phyloP scores from a whole-genome alignment of 2,113 vertebrate genomes.

The Semnornis frantzii region DNA sequence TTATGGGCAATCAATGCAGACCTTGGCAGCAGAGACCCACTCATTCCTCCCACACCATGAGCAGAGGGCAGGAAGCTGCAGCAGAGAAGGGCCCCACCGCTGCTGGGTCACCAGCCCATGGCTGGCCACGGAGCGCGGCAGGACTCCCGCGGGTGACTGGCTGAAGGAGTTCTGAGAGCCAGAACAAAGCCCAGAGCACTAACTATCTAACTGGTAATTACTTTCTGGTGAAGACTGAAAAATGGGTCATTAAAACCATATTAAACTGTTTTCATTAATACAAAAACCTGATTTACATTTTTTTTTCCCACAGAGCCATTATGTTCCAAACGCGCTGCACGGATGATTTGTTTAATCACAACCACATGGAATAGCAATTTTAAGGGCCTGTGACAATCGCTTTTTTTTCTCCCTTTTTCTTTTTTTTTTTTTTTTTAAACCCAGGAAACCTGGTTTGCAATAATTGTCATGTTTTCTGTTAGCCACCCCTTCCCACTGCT shows the following conservation, averaged over 20 bases:
- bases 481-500: slow-evolving; percentile 26
- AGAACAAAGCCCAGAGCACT: slow-evolving; percentile 70
- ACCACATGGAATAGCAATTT: slow-evolving; percentile 65
- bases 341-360: slow-evolving; percentile 70
- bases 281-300: slow-evolving; percentile 73
- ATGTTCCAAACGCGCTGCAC: slow-evolving; percentile 21
- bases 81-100: rapidly evolving
- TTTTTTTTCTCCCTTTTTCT: slow-evolving; percentile 26
- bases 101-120: background rate
- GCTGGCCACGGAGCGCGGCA: background rate
- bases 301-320: slow-evolving; percentile 70
- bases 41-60: background rate
- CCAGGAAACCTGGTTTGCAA: slow-evolving; percentile 52
- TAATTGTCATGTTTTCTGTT: slow-evolving; percentile 49
- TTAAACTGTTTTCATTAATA: slow-evolving; percentile 74
- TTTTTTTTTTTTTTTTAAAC: slow-evolving; percentile 13
- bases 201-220: slow-evolving; percentile 75
- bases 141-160: background rate
- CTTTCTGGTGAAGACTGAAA: slow-evolving; percentile 74
- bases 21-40: background rate
- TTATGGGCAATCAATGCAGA: rapidly evolving
- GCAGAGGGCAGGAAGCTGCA: background rate
- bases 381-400: slow-evolving; percentile 55
- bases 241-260: slow-evolving; percentile 75
- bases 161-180: slow-evolving; percentile 48